Conservation (phyloP, 2,113 vertebrate genomes). For the Mixornis gularis region DNA sequence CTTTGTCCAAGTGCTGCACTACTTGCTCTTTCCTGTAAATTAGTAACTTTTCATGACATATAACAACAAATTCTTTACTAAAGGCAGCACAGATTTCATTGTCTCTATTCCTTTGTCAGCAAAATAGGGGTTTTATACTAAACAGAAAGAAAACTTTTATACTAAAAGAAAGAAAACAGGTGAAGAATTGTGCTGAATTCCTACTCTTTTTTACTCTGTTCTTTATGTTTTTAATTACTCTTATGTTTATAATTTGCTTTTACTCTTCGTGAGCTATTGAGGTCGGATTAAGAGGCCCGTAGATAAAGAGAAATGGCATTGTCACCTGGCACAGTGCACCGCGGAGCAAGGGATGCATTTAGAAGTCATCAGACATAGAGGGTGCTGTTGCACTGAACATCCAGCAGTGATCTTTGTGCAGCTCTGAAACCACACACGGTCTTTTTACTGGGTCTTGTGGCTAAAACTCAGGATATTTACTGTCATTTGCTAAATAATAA, state of each 20-base stretch:
- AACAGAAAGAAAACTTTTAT: too few species aligned
- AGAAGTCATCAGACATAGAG: neutral
- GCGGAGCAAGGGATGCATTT: neutral
- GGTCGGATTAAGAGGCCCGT: neutral
- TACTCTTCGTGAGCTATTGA: neutral
- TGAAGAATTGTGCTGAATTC: neutral
- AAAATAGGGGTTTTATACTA: fast-evolving
- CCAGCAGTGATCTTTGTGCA: fast-evolving
- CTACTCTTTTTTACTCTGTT: neutral
- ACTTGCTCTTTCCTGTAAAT: neutral
- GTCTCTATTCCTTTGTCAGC: neutral
- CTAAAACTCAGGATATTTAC: neutral
- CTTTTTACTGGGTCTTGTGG: neutral
- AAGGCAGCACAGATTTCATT: neutral
- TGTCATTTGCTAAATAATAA: neutral
- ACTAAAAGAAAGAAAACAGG: neutral
- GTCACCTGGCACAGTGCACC: neutral
- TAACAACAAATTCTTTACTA: neutral
- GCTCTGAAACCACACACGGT: neutral
- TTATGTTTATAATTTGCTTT: neutral
- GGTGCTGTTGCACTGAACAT: slow-evolving; percentile 47
- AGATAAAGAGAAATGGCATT: neutral
- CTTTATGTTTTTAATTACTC: neutral
- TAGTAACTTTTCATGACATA: neutral
- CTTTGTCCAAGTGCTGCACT: neutral